Evolutionary conservation across 2,113 vertebrate genomes (phyloP).

Genomic region (Caretta caretta): DNA sequence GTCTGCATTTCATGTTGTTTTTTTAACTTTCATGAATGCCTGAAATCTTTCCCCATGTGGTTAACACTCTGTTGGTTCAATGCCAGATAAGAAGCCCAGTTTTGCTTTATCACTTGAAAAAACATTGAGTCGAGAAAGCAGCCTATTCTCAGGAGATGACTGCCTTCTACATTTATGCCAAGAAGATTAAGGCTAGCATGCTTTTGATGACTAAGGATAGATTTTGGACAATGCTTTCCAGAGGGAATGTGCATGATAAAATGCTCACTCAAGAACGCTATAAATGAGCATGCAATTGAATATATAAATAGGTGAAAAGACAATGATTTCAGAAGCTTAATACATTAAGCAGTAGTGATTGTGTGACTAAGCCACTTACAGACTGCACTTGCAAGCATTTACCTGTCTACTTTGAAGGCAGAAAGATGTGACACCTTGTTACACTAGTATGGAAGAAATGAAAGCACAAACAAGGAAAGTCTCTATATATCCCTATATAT

Average conservation of each 20-base stretch:
- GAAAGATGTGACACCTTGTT: not conserved
- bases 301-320: not conserved
- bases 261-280: constrained; percentile 19
- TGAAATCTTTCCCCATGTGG: constrained; percentile 57
- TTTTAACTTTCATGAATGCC: constrained; percentile 49
- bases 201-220: constrained; percentile 64
- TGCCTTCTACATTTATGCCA: constrained; percentile 63
- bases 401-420: not conserved
- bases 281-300: constrained; percentile 7
- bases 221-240: constrained; percentile 35
- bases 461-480: not conserved
- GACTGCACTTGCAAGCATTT: not conserved
- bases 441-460: not conserved
- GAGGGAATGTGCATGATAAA: constrained; percentile 11
- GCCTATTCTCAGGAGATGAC: constrained; percentile 69
- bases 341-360: not conserved
- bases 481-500: not conserved
- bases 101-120: constrained; percentile 78
- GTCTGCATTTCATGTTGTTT: constrained; percentile 52
- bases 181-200: constrained; percentile 58
- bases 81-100: constrained; percentile 58
- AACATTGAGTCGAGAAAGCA: constrained; percentile 68
- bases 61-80: constrained; percentile 51
- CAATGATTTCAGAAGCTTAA: not conserved
- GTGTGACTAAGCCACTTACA: not conserved